Evolutionary conservation across 2,113 vertebrate genomes (phyloP).

Genomic region (Steatornis caripensis): DNA sequence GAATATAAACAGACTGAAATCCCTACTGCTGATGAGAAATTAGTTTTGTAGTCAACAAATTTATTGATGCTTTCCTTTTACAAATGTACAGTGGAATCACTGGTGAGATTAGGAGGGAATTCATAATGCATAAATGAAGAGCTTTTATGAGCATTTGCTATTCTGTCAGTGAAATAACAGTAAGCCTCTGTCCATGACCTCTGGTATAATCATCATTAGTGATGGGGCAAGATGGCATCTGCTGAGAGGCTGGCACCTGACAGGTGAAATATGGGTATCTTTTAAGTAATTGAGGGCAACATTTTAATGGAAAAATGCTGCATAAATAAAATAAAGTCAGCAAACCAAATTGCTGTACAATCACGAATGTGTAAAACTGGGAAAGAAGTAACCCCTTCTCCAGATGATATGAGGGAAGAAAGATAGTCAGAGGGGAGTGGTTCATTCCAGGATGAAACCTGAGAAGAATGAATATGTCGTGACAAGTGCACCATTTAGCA

Average conservation of each 20-base stretch:
- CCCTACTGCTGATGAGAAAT: constrained; percentile 25
- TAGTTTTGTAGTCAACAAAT: constrained; percentile 1
- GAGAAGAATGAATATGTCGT: neutral
- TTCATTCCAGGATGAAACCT: neutral
- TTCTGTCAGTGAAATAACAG: neutral
- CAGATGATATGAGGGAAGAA: neutral
- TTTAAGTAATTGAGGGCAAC: neutral
- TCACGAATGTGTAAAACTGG: neutral
- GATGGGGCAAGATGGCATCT: neutral
- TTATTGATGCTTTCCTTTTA: neutral
- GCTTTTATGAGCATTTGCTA: neutral
- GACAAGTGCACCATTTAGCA: neutral
- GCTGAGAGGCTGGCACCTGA: constrained; percentile 20
- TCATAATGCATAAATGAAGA: neutral
- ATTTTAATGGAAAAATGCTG: neutral
- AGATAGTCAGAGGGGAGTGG: neutral
- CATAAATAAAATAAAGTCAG: neutral
- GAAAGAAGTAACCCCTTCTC: neutral
- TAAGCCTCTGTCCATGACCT: neutral
- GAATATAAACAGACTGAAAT: neutral
- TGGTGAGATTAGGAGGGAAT: neutral
- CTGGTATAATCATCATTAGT: constrained; percentile 5
- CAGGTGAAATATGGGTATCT: constrained; percentile 12
- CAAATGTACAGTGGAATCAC: neutral
- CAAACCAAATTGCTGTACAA: neutral